Base-by-base conservation (phyloP, 2,888 invertebrate species). In the Globia sparganii region DNA sequence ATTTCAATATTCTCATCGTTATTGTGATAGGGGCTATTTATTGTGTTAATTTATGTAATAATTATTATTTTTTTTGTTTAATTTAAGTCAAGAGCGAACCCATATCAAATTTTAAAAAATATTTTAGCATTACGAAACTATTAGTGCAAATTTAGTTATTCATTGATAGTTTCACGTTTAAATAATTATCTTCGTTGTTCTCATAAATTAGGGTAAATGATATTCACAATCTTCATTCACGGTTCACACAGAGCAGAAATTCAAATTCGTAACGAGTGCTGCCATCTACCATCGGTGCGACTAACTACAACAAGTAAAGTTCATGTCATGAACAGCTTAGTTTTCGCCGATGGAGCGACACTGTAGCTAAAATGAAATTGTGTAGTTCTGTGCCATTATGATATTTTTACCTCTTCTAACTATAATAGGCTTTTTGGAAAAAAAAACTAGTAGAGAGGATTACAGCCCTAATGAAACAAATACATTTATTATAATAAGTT, bases 1-100 rank as follows among this genome's bases (percentile, higher is more conserved):
- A 90, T 90, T 91, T 89, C 89, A 90, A 90, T 91, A 91, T 90
- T 88, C 86, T 84, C 77, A 65, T 76, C 76, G 86, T 88, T 89
- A 82, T 89, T 89, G 53, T 75, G 56, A 0, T 72, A 49, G 15
- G 71, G 18, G 40, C 53, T 40, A 85, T 49, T 71, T 43, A 43
- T 13, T 43, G 43, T 43, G 43, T 13, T 58, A 56, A 72, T 67
- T 72, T n/a, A n/a, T n/a, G n/a, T n/a, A n/a, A n/a, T n/a, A n/a
- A n/a, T n/a, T n/a, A n/a, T n/a, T n/a, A n/a, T n/a, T n/a, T n/a
- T n/a, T n/a, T n/a, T n/a, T n/a, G n/a, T n/a, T n/a, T n/a, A n/a
- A n/a, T n/a, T n/a, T n/a, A n/a, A n/a, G n/a, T n/a, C n/a, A n/a
- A n/a, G n/a, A n/a, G n/a, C n/a, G n/a, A n/a, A n/a, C n/a, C n/a